These are phyloP conservation scores for Delia radicum DNA, from an alignment of 1,140 invertebrate genomes.

Conservation along the genomic window DNA sequence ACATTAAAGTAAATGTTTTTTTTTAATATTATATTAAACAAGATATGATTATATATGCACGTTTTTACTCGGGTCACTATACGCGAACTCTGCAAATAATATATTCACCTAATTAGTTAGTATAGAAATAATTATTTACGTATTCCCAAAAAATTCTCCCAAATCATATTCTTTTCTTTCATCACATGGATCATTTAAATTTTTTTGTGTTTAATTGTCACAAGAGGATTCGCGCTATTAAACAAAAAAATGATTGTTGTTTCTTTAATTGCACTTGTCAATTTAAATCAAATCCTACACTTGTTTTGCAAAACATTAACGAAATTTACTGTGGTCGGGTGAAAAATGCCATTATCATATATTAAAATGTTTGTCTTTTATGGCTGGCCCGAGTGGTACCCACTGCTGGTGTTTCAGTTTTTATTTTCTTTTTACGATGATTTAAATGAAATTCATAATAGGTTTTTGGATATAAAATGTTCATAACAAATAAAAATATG, in stretches of 20 bases:
- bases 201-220: too few relatives aligned
- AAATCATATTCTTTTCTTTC: neutral
- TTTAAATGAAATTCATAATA: conserved; percentile 23
- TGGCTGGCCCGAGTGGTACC: neutral
- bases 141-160: neutral
- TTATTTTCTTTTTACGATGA: conserved; percentile 5
- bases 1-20: too few relatives aligned
- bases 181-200: neutral
- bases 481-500: conserved; percentile 13
- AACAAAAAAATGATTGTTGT: neutral
- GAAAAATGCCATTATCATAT: conserved; percentile 19
- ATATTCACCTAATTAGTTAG: too few relatives aligned
- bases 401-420: neutral
- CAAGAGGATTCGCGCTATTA: neutral
- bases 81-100: too few relatives aligned
- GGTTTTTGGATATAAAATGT: conserved; percentile 5
- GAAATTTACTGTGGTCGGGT: conserved; percentile 15
- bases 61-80: too few relatives aligned
- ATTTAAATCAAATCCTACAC: conserved; percentile 21
- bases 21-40: too few relatives aligned
- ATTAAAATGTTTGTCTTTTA: conserved; percentile 7
- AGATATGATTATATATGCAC: too few relatives aligned
- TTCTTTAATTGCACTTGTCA: conserved; percentile 11
- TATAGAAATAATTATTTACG: too few relatives aligned
- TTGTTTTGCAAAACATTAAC: conserved; percentile 13